Evolutionary conservation across 2,888 invertebrate species (phyloP).

Genomic region (Diadegma fenestrale): DNA sequence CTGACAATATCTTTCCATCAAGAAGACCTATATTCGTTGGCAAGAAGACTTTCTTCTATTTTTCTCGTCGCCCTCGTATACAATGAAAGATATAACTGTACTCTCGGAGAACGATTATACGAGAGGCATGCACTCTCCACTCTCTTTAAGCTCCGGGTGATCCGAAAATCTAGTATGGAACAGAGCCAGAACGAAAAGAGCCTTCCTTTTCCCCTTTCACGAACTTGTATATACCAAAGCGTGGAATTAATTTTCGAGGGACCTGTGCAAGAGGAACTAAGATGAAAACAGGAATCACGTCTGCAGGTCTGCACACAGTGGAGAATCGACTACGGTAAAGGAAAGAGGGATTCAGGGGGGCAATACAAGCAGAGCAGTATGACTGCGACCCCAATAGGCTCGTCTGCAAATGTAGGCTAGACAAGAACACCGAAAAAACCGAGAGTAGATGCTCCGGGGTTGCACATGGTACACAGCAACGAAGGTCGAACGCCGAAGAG

Average conservation of each 20-base stretch:
- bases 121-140: slow-evolving; percentile 36
- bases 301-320: slow-evolving; percentile 2
- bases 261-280: slow-evolving; percentile 67
- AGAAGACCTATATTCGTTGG: slow-evolving; percentile 21
- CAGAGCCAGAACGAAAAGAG: slow-evolving; percentile 28
- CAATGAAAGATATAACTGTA: slow-evolving; percentile 20
- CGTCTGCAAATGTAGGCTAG: slow-evolving; percentile 47
- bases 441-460: slow-evolving; percentile 48
- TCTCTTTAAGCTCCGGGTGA: slow-evolving; percentile 30
- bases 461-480: slow-evolving; percentile 64
- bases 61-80: slow-evolving; percentile 33
- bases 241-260: slow-evolving; percentile 65
- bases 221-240: slow-evolving; percentile 43
- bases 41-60: slow-evolving; percentile 30
- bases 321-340: slow-evolving; percentile 1
- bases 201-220: slow-evolving; percentile 31
- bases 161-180: slow-evolving; percentile 55
- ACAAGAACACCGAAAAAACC: slow-evolving; percentile 47
- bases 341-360: neutral
- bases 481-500: slow-evolving; percentile 61
- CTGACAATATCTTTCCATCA: slow-evolving; percentile 24
- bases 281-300: slow-evolving; percentile 65
- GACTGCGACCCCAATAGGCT: slow-evolving; percentile 39
- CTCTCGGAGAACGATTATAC: slow-evolving; percentile 32
- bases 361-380: slow-evolving; percentile 14